Evolutionary conservation across 2,888 invertebrate genomes (phyloP), one percentile per base, ranked within the genome.

Genomic region (Sarcophaga caerulescens): DNA sequence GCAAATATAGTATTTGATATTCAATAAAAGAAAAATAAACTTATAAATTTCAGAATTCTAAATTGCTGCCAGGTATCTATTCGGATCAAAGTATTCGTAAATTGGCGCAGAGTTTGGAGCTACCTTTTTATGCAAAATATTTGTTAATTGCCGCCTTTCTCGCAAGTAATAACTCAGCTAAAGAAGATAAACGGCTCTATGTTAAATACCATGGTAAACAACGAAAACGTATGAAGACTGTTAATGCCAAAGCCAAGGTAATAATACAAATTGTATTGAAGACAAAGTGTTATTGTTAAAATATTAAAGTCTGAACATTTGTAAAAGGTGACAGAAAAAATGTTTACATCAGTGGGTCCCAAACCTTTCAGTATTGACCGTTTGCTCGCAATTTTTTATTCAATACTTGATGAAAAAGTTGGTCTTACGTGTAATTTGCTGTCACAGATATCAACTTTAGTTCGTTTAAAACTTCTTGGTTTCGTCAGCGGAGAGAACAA

Each of bases 151-250:
- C 98, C 10, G 97, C 98, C 0, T 99, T 97, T 92, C 94, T 99
- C 85, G 98, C 98, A 0, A 98, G 98, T 52, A 97, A 98, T 92
- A 98, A 98, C 93, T 97, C 98, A 1, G 95, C 96, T 0, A 97
- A 97, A 89, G 96, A 97, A 88, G 99, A 99, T 91, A 97, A 96
- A 90, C 94, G 97, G 69, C 94, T 98, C 66, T 98, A 98, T 92
- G 95, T 97, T 92, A 98, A 98, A 93, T 93, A 95, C 89, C 96
- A 96, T 88, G 96, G 95, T 0, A 97, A 96, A 90, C 96, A 95
- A 89, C 94, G 94, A n/a, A 97, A 96, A 89, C 94, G 95, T 63
- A 89, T 95, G 87, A 95, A 95, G 88, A 94, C 94, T 87, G 94
- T 95, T 0, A 94, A 94, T 89, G 94, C 94, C 0, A 95, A 95